These are phyloP conservation scores for Acrocephalus arundinaceus DNA, from an alignment of 2,113 vertebrate species.

Conservation along the genomic window DNA sequence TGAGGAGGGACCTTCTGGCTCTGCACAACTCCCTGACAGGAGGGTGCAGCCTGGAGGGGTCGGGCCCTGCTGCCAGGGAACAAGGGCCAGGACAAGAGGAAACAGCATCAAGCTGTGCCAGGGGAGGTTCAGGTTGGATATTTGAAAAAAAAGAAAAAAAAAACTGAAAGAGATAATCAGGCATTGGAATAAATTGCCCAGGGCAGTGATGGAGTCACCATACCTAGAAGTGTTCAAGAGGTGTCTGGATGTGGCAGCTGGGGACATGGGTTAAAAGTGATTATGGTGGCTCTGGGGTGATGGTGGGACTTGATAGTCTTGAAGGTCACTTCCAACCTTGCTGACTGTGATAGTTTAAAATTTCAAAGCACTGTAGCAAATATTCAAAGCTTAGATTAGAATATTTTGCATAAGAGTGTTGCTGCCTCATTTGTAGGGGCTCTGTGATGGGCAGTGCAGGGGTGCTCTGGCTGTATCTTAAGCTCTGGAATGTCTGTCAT, in stretches of 20 bases:
- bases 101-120: fast-evolving
- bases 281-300: background rate
- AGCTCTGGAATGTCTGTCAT: background rate
- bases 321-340: background rate
- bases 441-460: background rate
- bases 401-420: background rate
- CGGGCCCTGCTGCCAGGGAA: background rate
- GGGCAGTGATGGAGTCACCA: background rate
- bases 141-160: background rate
- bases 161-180: background rate
- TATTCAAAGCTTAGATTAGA: background rate
- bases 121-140: background rate
- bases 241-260: background rate
- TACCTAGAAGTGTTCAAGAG: background rate
- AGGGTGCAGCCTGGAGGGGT: background rate
- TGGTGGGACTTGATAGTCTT: background rate
- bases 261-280: background rate
- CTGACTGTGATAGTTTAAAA: background rate
- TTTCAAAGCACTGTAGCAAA: background rate
- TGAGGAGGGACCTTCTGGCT: background rate
- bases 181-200: background rate
- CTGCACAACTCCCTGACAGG: background rate
- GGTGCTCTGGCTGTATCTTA: background rate
- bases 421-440: background rate
- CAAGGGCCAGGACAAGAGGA: background rate